A percentile compares a stretch with the other conserved stretches of the same genome.
phyloP scores from a whole-genome alignment of 2,888 invertebrate genomes.

The Agrypnus murinus region DNA sequence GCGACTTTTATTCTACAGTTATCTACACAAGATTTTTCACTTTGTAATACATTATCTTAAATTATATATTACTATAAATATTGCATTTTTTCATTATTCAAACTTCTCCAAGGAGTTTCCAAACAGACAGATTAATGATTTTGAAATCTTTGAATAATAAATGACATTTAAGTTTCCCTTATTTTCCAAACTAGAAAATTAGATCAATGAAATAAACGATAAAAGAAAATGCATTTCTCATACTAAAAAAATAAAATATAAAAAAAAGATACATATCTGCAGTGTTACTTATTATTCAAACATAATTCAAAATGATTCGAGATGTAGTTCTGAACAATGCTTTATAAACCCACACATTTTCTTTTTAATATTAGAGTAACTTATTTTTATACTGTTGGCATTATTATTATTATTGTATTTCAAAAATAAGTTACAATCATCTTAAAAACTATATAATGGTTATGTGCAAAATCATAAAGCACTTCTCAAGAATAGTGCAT shows the following conservation, averaged over 20 bases:
- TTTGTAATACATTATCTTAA: constrained; percentile 23
- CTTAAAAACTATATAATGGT: neutral
- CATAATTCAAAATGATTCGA: constrained; percentile 7
- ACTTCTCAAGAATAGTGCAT: constrained; percentile 23
- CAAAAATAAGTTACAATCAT: neutral
- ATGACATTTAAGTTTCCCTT: neutral
- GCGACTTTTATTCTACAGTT: constrained; percentile 44
- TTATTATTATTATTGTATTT: neutral
- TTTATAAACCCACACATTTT: neutral
- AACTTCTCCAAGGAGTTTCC: constrained; percentile 6
- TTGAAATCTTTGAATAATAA: constrained; percentile 10
- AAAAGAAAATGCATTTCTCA: neutral
- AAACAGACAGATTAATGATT: constrained; percentile 2
- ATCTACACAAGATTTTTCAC: constrained; percentile 45
- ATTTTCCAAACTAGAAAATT: too few species aligned
- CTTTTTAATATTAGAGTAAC: neutral
- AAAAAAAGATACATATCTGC: neutral
- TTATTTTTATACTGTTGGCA: neutral
- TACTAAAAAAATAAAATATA: neutral
- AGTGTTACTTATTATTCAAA: neutral
- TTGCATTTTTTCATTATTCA: constrained; percentile 30
- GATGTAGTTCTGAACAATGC: constrained; percentile 15
- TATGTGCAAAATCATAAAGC: constrained; percentile 13
- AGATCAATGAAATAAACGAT: neutral
- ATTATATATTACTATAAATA: constrained; percentile 35